Conservation (phyloP, 2,797 vertebrate genomes). For the Aselliscus stoliczkanus region DNA sequence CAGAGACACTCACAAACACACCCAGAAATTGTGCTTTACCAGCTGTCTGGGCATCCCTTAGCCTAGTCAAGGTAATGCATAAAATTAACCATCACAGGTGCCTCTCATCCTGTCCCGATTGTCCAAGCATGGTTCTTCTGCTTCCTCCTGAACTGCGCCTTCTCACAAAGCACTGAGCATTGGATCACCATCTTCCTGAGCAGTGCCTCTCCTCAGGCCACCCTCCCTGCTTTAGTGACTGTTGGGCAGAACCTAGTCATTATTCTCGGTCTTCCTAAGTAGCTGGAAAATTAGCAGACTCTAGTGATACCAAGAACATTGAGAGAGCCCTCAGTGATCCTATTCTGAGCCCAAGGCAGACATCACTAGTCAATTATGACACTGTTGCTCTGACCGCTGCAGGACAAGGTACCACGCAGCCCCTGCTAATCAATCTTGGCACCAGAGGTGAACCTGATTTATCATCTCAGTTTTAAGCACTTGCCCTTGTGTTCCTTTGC, state of each 20-base stretch:
- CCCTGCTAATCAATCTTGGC: background rate
- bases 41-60: background rate
- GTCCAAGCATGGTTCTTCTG: background rate
- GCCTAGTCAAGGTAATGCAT: background rate
- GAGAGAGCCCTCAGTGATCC: background rate
- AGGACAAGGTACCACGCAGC: background rate
- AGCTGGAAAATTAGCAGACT: background rate
- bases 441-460: background rate
- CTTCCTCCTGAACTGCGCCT: background rate
- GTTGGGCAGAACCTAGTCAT: background rate
- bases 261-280: background rate
- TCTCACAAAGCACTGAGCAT: background rate
- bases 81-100: background rate
- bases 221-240: background rate
- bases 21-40: background rate
- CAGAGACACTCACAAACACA: background rate
- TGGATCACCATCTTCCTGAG: too few species aligned
- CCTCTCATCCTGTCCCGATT: background rate
- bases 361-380: background rate
- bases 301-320: background rate
- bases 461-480: background rate
- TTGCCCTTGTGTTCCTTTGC: background rate
- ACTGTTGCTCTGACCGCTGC: background rate
- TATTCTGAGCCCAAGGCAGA: background rate
- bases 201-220: background rate